Evolutionary conservation across 2,113 vertebrate species (phyloP).

Genomic region (Petrocephalus zakoni): DNA sequence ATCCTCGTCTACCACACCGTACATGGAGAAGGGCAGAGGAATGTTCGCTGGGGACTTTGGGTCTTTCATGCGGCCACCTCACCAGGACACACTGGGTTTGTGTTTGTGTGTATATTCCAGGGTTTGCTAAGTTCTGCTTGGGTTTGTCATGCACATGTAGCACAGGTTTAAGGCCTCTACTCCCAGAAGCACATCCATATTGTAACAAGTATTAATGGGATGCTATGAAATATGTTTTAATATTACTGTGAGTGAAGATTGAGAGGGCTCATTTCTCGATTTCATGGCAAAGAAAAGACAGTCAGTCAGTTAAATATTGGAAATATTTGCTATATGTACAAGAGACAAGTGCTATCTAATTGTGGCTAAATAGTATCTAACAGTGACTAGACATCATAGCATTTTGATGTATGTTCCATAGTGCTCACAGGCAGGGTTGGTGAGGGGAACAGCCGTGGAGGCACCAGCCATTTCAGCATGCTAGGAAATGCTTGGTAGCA

Average conservation of each 20-base stretch:
- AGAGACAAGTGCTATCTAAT: not conserved
- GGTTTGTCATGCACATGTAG: not conserved
- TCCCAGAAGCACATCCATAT: not conserved
- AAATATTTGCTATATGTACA: not conserved
- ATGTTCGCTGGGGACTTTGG: constrained; percentile 81
- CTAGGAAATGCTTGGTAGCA: constrained; percentile 38
- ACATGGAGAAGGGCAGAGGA: constrained; percentile 85
- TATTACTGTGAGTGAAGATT: not conserved
- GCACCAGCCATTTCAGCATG: not conserved
- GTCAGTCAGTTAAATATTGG: not conserved
- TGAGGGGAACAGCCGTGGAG: constrained; percentile 22
- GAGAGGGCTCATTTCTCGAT: not conserved
- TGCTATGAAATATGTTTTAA: not conserved
- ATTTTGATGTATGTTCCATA: constrained; percentile 14
- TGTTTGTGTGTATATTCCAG: constrained; percentile 7
- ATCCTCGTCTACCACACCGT: constrained; percentile 60
- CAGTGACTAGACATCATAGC: constrained; percentile 31
- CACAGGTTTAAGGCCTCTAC: not conserved
- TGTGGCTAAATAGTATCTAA: not conserved
- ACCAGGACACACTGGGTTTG: constrained; percentile 59
- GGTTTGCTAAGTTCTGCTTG: not conserved
- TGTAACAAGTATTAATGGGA: not conserved
- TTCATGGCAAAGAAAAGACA: not conserved
- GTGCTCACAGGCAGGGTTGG: constrained; percentile 11
- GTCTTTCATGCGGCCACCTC: constrained; percentile 80